Evolutionary conservation across 2,888 invertebrate species (phyloP).

Genomic region (Megalurothrips usitatus): DNA sequence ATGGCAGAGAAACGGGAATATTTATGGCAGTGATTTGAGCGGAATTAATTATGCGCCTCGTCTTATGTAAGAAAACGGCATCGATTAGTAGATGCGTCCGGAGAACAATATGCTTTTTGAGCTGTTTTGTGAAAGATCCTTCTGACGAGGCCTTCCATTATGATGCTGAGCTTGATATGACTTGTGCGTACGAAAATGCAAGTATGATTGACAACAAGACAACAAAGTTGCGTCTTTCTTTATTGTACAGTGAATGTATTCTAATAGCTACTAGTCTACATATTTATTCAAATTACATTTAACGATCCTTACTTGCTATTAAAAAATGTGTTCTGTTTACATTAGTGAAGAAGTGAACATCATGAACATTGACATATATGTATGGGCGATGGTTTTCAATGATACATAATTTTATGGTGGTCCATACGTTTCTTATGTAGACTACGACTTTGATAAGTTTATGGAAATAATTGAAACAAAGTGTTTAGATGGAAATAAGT

Average conservation of each 20-base stretch:
- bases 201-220: background rate
- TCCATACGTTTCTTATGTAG: constrained; percentile 19
- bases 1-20: background rate
- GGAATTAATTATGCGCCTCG: background rate
- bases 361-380: constrained; percentile 6
- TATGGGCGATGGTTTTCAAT: background rate
- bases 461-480: background rate
- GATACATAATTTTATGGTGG: background rate
- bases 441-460: background rate
- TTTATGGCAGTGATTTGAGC: background rate
- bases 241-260: background rate
- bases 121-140: background rate
- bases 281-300: background rate
- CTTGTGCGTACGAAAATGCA: background rate
- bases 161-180: constrained; percentile 2
- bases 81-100: background rate
- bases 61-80: background rate
- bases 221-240: background rate
- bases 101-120: background rate
- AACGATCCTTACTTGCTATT: background rate
- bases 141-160: background rate
- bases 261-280: background rate
- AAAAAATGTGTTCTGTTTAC: background rate
- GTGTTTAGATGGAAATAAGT: background rate
- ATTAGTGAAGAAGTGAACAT: background rate